Evolutionary conservation across 1,140 invertebrate species (phyloP).

Genomic region (Portunus trituberculatus): DNA sequence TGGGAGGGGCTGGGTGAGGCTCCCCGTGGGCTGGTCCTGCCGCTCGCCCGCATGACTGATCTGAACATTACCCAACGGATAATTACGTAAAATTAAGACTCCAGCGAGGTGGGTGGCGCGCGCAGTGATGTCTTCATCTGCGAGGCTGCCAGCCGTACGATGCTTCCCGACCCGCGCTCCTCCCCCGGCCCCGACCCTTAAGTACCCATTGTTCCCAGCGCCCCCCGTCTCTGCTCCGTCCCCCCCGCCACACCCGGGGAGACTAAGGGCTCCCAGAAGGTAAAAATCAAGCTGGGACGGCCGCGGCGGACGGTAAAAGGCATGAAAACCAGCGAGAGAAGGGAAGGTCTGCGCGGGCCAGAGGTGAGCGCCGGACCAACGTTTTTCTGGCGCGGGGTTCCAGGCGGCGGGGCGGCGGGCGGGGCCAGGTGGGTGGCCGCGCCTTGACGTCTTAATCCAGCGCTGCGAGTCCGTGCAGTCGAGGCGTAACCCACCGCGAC

Average conservation of each 20-base stretch:
- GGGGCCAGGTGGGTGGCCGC: constrained; percentile 73
- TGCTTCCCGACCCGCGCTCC: background rate
- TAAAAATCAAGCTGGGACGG: background rate
- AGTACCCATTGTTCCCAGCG: constrained; percentile 23
- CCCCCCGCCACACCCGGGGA: background rate
- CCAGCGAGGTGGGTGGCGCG: constrained; percentile 61
- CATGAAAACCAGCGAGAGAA: background rate
- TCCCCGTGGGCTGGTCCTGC: constrained; percentile 15
- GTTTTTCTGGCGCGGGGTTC: constrained; percentile 69
- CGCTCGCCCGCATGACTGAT: constrained; percentile 71
- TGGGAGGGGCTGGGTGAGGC: background rate
- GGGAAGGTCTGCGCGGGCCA: background rate
- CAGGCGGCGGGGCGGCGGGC: constrained; percentile 63
- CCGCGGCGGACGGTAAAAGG: background rate
- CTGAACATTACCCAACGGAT: constrained; percentile 75
- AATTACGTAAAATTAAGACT: constrained; percentile 76
- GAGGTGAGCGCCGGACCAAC: background rate
- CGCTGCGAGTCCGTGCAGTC: constrained; percentile 15
- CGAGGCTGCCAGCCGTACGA: constrained; percentile 64
- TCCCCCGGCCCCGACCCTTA: background rate
- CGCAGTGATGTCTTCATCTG: constrained; percentile 60
- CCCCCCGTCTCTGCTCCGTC: background rate
- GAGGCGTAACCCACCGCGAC: constrained; percentile 59
- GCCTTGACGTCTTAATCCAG: constrained; percentile 76
- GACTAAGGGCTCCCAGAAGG: background rate